A percentile compares a stretch with the other conserved stretches of the same genome.
Evolutionary conservation across 2,888 invertebrate species (phyloP).

Genomic region (Meliscaeva auricollis): DNA sequence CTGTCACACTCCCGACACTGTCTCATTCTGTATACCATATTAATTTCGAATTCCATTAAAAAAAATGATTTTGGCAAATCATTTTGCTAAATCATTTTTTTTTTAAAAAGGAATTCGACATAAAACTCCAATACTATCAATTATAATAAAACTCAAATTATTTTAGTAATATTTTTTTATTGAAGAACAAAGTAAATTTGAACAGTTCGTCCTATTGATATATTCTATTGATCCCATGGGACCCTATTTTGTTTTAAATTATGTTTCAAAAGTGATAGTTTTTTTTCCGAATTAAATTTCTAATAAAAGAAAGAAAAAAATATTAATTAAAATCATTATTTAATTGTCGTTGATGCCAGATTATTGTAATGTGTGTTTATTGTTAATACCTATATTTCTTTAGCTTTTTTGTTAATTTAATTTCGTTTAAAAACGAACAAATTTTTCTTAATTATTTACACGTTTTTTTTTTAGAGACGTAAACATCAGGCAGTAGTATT

Average conservation of each 20-base stretch:
- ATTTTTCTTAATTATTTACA: slow-evolving; percentile 65
- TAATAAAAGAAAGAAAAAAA: slow-evolving; percentile 36
- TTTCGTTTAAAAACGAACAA: slow-evolving; percentile 69
- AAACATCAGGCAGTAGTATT: slow-evolving; percentile 75
- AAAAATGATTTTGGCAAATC: too few relatives aligned
- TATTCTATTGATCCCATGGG: slow-evolving; percentile 57
- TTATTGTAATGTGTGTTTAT: slow-evolving; percentile 5
- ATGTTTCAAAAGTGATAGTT: slow-evolving; percentile 37
- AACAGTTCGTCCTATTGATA: slow-evolving; percentile 74
- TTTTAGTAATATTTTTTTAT: slow-evolving; percentile 59
- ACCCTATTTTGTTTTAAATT: slow-evolving; percentile 19
- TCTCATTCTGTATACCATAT: too few relatives aligned
- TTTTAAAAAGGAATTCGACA: too few relatives aligned
- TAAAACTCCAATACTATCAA: too few relatives aligned
- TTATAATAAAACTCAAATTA: slow-evolving; percentile 13
- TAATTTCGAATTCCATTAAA: too few relatives aligned
- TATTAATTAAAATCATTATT: slow-evolving; percentile 1
- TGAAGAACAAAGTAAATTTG: slow-evolving; percentile 74
- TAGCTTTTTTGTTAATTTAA: slow-evolving; percentile 16
- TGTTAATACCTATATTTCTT: slow-evolving; percentile 11
- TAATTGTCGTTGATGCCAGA: slow-evolving; percentile 50
- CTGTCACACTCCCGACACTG: too few relatives aligned
- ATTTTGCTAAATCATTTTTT: too few relatives aligned
- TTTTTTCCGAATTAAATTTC: slow-evolving; percentile 55
- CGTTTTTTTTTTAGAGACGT: slow-evolving; percentile 59